Conservation (phyloP, 2,113 vertebrate genomes). For the Lanius ludovicianus region DNA sequence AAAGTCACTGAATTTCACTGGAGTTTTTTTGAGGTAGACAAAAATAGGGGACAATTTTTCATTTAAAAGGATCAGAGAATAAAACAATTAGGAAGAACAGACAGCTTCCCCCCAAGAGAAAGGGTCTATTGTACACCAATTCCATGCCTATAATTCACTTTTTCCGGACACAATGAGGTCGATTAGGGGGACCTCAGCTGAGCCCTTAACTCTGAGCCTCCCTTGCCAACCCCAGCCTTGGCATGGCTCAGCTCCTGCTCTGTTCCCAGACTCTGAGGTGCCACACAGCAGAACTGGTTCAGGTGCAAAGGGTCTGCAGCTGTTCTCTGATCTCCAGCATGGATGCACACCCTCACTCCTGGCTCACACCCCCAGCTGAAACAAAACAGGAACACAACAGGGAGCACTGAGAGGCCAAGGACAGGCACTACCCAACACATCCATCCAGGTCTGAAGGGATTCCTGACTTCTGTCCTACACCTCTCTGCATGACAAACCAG, state of each 20-base stretch:
- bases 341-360: not conserved
- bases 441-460: not conserved
- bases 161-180: not conserved
- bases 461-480: not conserved
- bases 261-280: not conserved
- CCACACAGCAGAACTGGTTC: not conserved
- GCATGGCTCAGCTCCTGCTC: not conserved
- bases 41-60: not conserved
- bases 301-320: not conserved
- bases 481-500: not conserved
- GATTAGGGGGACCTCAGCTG: not conserved
- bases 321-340: not conserved
- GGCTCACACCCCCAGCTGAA: not conserved
- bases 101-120: not conserved
- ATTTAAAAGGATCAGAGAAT: not conserved
- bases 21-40: not conserved
- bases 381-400: not conserved
- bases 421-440: not conserved
- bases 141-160: constrained; percentile 9
- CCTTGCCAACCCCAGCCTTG: not conserved
- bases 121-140: not conserved
- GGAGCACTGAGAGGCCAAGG: not conserved
- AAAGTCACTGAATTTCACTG: not conserved
- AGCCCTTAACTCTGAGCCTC: not conserved
- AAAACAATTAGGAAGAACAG: not conserved